A percentile compares a stretch with the other conserved stretches of the same genome.
Conservation (phyloP, 2,888 invertebrate species). For the Drosophila meridiana region DNA sequence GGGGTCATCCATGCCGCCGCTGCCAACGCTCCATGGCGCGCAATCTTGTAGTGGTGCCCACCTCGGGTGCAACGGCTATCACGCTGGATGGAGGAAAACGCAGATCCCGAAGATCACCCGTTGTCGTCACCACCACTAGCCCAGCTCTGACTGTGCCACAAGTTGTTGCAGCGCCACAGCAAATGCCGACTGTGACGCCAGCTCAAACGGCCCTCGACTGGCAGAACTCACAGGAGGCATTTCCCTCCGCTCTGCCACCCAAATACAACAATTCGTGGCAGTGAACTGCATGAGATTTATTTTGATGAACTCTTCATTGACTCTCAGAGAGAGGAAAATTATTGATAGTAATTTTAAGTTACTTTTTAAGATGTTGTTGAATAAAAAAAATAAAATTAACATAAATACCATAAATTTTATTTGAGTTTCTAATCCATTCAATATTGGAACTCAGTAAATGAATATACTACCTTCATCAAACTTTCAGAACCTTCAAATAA, state of each 20-base stretch:
- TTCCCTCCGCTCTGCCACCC: conserved; percentile 47
- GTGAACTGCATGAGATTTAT: conserved; percentile 13
- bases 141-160: conserved; percentile 23
- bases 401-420: background rate
- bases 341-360: background rate
- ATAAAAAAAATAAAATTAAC: background rate
- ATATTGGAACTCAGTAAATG: too few relatives aligned
- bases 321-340: background rate
- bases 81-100: conserved; percentile 3
- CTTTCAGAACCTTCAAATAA: too few relatives aligned
- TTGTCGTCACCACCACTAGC: conserved; percentile 33
- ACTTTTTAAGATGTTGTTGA: conserved; percentile 4
- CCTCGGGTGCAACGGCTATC: conserved; percentile 32
- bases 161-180: conserved; percentile 4
- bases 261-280: conserved; percentile 40
- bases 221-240: conserved; percentile 29
- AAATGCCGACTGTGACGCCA: conserved; percentile 32
- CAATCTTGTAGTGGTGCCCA: conserved; percentile 57
- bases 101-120: conserved; percentile 5
- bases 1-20: conserved; percentile 67
- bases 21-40: conserved; percentile 66
- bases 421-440: too few relatives aligned
- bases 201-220: conserved; percentile 36
- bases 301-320: background rate
- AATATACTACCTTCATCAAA: too few relatives aligned